Base-by-base conservation (phyloP, 1,140 invertebrate species). In the Arctopsyche grandis region DNA sequence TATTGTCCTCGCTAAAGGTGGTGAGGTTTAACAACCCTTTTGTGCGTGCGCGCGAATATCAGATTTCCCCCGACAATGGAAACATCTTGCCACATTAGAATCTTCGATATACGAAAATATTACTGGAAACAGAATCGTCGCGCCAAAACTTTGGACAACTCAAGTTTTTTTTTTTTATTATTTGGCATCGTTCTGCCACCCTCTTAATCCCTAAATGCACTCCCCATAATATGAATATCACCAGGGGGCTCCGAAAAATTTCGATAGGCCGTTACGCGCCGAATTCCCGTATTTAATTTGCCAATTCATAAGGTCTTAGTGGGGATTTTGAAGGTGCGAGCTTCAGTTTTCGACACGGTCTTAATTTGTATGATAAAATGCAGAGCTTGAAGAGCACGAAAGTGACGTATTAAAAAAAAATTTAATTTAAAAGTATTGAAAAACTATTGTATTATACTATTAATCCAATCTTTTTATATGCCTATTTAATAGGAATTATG, bases 81-180 rank as follows among this genome's bases (percentile, higher is more conserved):
- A 66, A 74, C 71, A 74, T 74, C 71, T 74, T 74, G 58, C 58
- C 16, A 60, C 58, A 21, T 22, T 3, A 5, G 48, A 38, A 60
- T 60, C 3, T 60, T 10, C 21, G 3, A 22, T 66, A 22, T 12
- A 0, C n/a, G 22, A 10, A 66, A 66, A 1, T 26, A 22, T 4
- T 38, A 38, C 7, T 7, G 7, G 7, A 52, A 52, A 22, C 26
- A 26, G 9, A 22, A 66, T 66, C 26, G 14, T 22, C 12, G 24
- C 14, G 22, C 24, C 26, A 46, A 71, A 71, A 71, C 46, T 74
- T 74, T 29, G 71, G n/a, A 46, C 10, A 19, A 56, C 71, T 74
- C 71, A 14, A 74, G 24, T 74, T 74, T 74, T 74, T 74, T n/a
- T n/a, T n/a, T n/a, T n/a, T n/a, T n/a, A n/a, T n/a, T 56, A 74